A percentile compares a stretch with the other conserved stretches of the same genome.
phyloP scores from a whole-genome alignment of 35 echinoderm and acorn worm genomes.

The Heliocidaris tuberculata region DNA sequence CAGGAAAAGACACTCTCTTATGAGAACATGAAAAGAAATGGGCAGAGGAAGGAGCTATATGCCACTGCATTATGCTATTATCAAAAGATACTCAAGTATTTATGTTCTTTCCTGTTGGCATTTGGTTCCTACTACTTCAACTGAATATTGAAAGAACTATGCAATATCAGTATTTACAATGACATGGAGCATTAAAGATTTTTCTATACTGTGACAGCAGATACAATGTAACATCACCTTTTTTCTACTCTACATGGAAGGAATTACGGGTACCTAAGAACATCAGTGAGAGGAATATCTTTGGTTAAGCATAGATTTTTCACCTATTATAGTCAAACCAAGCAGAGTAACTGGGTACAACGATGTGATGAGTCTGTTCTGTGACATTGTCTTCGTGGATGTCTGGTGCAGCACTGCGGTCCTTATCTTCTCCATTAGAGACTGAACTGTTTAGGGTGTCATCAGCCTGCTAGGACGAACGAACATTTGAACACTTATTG shows the following conservation, averaged over 20 bases:
- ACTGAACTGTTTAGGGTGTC: neutral
- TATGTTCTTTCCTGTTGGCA: no score
- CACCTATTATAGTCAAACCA: slow-evolving; percentile 99
- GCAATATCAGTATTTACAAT: no score
- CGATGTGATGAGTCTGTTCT: slow-evolving; percentile 97
- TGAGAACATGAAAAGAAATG: no score
- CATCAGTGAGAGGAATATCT: no score
- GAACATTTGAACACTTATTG: neutral
- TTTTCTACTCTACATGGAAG: neutral
- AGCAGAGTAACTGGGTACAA: slow-evolving; percentile 93
- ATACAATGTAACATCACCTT: no score
- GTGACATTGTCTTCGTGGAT: slow-evolving; percentile 86
- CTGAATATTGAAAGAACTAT: no score
- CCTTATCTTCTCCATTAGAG: slow-evolving; percentile 53
- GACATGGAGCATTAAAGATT: neutral
- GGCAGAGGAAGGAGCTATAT: no score
- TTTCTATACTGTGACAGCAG: neutral
- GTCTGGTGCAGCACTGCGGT: slow-evolving; percentile 46
- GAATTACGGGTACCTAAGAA: neutral
- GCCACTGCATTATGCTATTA: no score
- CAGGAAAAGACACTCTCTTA: no score
- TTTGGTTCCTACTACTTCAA: no score
- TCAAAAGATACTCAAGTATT: no score
- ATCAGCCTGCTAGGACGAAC: neutral
- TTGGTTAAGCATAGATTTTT: neutral